Base-by-base conservation (phyloP, 2,888 invertebrate species). In the Drosophila kuntzei region DNA sequence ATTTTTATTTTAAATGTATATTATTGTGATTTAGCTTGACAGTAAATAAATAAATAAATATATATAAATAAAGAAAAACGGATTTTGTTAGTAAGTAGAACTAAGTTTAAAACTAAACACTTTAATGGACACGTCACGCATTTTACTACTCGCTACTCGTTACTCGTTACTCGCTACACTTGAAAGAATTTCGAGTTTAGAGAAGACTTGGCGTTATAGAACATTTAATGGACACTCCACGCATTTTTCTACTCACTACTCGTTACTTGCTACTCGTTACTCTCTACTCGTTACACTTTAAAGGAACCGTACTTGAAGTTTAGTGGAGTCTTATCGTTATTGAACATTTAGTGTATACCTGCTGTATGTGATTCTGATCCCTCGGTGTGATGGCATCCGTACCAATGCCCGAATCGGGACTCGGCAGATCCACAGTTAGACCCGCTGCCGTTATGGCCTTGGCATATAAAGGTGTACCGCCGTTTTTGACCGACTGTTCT, bases 391-490 rank as follows among this genome's bases (percentile, higher is more conserved):
- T 97, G 83, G 97, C 97, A 91, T 98, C 97, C 37, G 97, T 97
- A 76, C 98, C 98, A 91, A 98, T 98, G 76, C 98, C 98, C 91
- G 97, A 97, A 93, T 98, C 98, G 27, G 98, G 98, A 86, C 98
- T 98, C 27, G 98, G 98, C 91, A 98, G 95, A 93, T 98, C 98
- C 90, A 98, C 98, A 54, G 97, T 97, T 82, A 98, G 95, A 43
- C 97, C 97, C 76, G 95, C 95, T 65, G 95, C 95, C 79, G 95
- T 95, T 90, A 96, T 91, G 58, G 92, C 89, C 89, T 92, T 92
- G 43, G 92, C 90, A 73, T 92, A 92, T 34, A 92, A 87, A 25
- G 92, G 91, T 27, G 92, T 92, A 55, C 90, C 90, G 44, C 89
- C 90, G 54, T 85, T 89, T 63, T 91, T 92, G 37, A 74, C 87